A percentile compares a stretch with the other conserved stretches of the same genome.
These are phyloP conservation scores for Stegodyphus mimosarum DNA, from an alignment of 1,140 invertebrate species.

Conservation along the genomic window DNA sequence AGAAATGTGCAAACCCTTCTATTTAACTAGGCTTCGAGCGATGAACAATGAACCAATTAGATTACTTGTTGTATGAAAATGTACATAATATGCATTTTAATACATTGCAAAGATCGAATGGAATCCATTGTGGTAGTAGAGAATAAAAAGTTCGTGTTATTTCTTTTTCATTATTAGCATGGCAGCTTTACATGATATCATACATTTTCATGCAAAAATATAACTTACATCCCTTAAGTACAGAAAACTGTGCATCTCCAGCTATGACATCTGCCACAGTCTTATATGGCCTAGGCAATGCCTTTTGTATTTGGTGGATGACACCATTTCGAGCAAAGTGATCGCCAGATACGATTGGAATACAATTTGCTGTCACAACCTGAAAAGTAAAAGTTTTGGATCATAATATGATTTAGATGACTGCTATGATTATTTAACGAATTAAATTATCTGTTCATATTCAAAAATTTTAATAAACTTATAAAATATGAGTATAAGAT, in stretches of 20 bases:
- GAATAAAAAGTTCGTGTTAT: too few species aligned
- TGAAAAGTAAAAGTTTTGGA: background rate
- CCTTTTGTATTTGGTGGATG: constrained; percentile 71
- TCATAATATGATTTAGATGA: background rate
- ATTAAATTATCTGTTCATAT: background rate
- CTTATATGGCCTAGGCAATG: constrained; percentile 70
- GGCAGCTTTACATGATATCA: too few species aligned
- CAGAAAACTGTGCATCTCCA: constrained; percentile 70
- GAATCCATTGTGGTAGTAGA: too few species aligned
- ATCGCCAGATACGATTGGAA: constrained; percentile 66
- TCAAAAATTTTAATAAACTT: background rate
- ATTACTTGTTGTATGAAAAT: too few species aligned
- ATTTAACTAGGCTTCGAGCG: too few species aligned
- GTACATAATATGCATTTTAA: too few species aligned
- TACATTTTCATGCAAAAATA: background rate
- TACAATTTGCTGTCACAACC: constrained; percentile 69
- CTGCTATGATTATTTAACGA: background rate
- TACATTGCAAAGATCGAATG: too few species aligned
- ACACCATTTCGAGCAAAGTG: constrained; percentile 71
- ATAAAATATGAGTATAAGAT: background rate
- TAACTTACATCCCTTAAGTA: constrained; percentile 70
- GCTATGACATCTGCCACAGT: constrained; percentile 70
- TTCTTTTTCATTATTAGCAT: too few species aligned
- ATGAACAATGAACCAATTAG: too few species aligned
- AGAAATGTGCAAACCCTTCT: too few species aligned